Base-by-base conservation (phyloP, 2,113 vertebrate species). In the Salvelinus alpinus region DNA sequence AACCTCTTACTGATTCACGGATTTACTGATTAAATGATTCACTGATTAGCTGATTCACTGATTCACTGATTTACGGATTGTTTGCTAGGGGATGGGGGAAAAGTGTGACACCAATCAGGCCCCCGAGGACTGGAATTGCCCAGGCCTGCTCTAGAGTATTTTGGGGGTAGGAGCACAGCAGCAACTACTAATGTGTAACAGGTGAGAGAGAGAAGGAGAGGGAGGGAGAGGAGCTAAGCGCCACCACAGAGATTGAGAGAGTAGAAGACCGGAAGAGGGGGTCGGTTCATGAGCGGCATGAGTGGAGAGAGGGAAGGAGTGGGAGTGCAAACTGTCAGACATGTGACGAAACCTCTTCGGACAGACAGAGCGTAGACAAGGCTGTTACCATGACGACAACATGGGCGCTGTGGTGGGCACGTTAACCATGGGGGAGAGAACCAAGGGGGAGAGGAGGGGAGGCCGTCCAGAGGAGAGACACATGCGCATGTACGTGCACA, bases 361-460 rank as follows among this genome's bases (percentile, higher is more conserved):
- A 85, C 70, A 84, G 82, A 86, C 85, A 90, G 84, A 75, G 78
- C 84, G 77, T 78, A 83, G 87, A 88, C 86, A 77, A 66, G 67
- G 85, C 83, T 84, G 89, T 93, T 90, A 88, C 91, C 89, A 91
- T 89, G 79, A 88, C 88, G 83, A 91, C 85, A 94, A 89, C 92
- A 98, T 98, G 97, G 97, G 97, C 90, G 97, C 96, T 80, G 97
- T 98, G 88, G 97, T 99, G 94, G 97, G 96, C 82, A 97, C 97
- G 13, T 95, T 99, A 91, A 97, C 96, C 60, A 95, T 97, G 94
- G 96, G 51, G 98, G 92, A 97, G 95, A 84, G 97, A 18, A 54
- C 51, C 51, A 13, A 54, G 51, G 14, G 96, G 93, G 93, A 95
- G 94, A 95, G 95, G 91, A 95, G 95, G 91, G 94, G 91, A 83